phyloP scores from a whole-genome alignment of 2,113 vertebrate species.

The Cynoglossus semilaevis region DNA sequence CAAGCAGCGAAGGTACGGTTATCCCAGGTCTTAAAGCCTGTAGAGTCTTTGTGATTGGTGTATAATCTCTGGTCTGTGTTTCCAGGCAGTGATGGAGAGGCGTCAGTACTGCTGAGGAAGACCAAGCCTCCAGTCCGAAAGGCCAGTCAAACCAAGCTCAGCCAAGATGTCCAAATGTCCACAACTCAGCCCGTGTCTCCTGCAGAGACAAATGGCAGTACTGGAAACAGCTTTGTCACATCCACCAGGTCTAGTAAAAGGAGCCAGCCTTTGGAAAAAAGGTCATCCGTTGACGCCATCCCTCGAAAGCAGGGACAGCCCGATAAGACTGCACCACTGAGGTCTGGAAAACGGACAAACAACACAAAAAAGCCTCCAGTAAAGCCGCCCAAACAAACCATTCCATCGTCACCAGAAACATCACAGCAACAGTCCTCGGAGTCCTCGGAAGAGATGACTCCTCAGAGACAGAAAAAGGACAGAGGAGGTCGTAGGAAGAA shows the following conservation, averaged over 20 bases:
- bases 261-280: neutral
- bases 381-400: neutral
- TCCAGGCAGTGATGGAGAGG: constrained; percentile 19
- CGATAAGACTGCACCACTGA: constrained; percentile 5
- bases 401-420: neutral
- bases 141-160: neutral
- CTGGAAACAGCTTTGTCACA: neutral
- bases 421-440: neutral
- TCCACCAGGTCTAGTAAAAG: constrained; percentile 9
- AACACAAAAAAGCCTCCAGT: neutral
- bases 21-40: neutral
- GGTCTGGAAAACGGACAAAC: neutral
- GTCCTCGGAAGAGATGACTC: constrained; percentile 2
- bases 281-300: neutral
- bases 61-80: constrained; percentile 6
- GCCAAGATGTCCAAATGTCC: neutral
- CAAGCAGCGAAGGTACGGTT: constrained; percentile 36
- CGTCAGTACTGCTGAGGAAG: constrained; percentile 25
- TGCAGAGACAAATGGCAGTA: neutral
- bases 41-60: neutral
- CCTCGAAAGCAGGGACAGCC: constrained; percentile 8
- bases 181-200: neutral
- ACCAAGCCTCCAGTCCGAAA: constrained; percentile 26
- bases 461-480: no score
- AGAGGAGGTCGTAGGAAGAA: no score